Base-by-base conservation (phyloP, 2,113 vertebrate genomes). In the Rhombomys opimus region DNA sequence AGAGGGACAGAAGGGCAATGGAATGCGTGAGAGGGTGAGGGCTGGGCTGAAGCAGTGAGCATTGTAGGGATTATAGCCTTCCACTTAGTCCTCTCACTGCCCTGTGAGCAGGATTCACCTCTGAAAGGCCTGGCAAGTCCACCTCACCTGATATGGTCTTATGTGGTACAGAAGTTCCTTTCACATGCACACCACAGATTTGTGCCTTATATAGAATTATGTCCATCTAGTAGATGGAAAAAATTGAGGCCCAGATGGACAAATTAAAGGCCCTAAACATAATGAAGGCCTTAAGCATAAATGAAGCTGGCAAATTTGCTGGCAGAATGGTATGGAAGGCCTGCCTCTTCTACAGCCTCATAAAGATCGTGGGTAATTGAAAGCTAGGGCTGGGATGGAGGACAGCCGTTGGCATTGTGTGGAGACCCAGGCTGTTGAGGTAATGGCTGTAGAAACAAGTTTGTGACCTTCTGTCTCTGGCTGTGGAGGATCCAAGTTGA, bases 21-120 rank as follows among this genome's bases (percentile, higher is more conserved):
- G 41, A 1, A 9, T 10, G 5, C 0, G 27, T 12, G 46, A 0
- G 41, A 61, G 46, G 20, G 20, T 1, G 22, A 15, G 38, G 35
- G 14, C 17, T 22, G 35, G n/a, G 41, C 32, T 9, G 27, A 35
- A 0, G 5, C 67, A 81, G 65, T 4, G 0, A 41, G 27, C 22
- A 5, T 22, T 22, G 4, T 54, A 0, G 23, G 22, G 11, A 2
- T 13, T 14, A 59, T 59, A 25, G 15, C 23, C 20, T 20, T 38
- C 5, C 0, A 2, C 22, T 32, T 46, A 78, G 65, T 18, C 20
- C 38, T 68, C 68, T 15, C 11, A 20, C 8, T 18, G 50, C 25
- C 75, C 4, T 5, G 41, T 7, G 52, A 67, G 3, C 27, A 73
- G 25, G 14, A 85, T 17, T 32, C 15, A 15, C 27, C n/a, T 68